Conservation (phyloP, 1,140 invertebrate species). For the Scaptodrosophila lebanonensis region DNA sequence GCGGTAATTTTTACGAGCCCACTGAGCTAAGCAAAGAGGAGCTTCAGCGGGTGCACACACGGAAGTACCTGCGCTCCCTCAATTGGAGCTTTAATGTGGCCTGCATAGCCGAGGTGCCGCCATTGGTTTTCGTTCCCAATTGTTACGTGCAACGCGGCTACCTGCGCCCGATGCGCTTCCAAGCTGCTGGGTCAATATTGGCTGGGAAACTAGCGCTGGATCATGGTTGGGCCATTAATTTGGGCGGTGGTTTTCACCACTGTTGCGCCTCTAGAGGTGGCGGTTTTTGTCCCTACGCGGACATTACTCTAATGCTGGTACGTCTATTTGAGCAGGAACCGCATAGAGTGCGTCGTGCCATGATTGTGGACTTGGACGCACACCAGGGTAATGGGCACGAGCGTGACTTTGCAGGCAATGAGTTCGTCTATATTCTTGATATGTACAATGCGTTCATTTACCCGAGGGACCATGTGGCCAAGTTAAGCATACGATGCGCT, state of each 20-base stretch:
- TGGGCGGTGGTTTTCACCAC: slow-evolving; percentile 94
- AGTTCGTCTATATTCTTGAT: slow-evolving; percentile 90
- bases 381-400: slow-evolving; percentile 95
- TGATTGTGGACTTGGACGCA: slow-evolving; percentile 94
- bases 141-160: slow-evolving; percentile 86
- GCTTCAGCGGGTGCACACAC: slow-evolving; percentile 84
- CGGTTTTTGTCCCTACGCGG: slow-evolving; percentile 93
- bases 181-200: slow-evolving; percentile 89
- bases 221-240: slow-evolving; percentile 91
- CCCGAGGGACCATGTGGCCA: slow-evolving; percentile 86
- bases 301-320: slow-evolving; percentile 87
- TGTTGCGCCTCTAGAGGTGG: slow-evolving; percentile 85
- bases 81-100: slow-evolving; percentile 88
- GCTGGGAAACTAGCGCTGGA: slow-evolving; percentile 88
- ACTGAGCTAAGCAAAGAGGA: slow-evolving; percentile 84
- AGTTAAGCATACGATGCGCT: slow-evolving; percentile 84
- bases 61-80: slow-evolving; percentile 84
- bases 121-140: slow-evolving; percentile 86
- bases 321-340: slow-evolving; percentile 82
- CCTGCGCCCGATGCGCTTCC: slow-evolving; percentile 86
- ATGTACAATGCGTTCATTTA: slow-evolving; percentile 91
- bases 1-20: slow-evolving; percentile 80
- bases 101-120: slow-evolving; percentile 86
- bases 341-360: slow-evolving; percentile 81
- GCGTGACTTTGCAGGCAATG: slow-evolving; percentile 85